These are phyloP conservation scores for Danio tinwini DNA, from an alignment of 2,797 vertebrate species.

Conservation along the genomic window DNA sequence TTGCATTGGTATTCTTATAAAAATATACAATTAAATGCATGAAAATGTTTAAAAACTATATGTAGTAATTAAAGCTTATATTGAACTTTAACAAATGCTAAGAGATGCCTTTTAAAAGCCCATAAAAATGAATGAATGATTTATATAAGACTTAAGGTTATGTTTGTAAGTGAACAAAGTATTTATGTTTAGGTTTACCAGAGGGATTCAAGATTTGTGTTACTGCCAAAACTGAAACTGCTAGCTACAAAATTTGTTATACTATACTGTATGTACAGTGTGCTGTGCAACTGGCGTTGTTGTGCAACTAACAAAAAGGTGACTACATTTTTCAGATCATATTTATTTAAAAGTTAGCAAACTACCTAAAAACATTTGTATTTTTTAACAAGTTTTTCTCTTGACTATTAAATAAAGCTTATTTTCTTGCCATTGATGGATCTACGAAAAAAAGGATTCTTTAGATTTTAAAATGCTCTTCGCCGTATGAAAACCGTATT, in stretches of 20 bases:
- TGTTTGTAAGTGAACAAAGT: too few relatives aligned
- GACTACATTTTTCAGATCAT: neutral
- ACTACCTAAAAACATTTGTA: neutral
- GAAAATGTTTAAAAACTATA: constrained; percentile 1
- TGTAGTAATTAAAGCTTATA: constrained; percentile 42
- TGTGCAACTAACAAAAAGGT: neutral
- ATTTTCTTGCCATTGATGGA: too few relatives aligned
- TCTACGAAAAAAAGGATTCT: too few relatives aligned
- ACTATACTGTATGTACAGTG: too few relatives aligned
- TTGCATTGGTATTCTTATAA: constrained; percentile 44
- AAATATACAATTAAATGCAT: constrained; percentile 61
- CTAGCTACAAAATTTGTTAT: too few relatives aligned
- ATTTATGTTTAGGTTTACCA: constrained; percentile 12
- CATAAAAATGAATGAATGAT: constrained; percentile 32
- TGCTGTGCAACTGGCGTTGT: neutral
- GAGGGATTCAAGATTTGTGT: neutral
- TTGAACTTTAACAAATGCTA: constrained; percentile 65
- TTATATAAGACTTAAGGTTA: neutral
- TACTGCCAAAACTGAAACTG: neutral
- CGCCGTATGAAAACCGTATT: too few relatives aligned
- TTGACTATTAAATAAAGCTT: too few relatives aligned
- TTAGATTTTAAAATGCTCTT: too few relatives aligned
- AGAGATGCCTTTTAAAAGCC: constrained; percentile 53
- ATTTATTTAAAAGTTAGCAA: neutral
- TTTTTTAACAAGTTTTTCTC: neutral